phyloP scores from a whole-genome alignment of 2,113 vertebrate species.

The Anarhynchus alexandrinus region DNA sequence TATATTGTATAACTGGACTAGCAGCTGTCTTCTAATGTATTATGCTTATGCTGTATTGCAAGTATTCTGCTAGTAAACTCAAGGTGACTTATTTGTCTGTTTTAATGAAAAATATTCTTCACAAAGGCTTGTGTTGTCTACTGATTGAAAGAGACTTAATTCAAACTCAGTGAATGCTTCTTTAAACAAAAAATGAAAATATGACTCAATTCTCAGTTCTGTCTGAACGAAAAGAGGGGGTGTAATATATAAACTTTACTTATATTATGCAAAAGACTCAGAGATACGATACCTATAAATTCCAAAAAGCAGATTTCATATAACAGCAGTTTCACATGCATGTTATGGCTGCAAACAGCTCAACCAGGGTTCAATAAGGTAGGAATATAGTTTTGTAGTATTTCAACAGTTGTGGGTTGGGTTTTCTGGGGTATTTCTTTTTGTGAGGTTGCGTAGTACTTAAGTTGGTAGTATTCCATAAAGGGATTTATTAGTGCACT shows the following conservation, averaged over 20 bases:
- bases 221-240: background rate
- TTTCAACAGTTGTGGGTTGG: background rate
- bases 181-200: background rate
- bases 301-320: background rate
- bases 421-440: background rate
- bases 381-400: background rate
- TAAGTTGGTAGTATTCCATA: background rate
- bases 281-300: background rate
- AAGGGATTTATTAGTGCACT: background rate
- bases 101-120: background rate
- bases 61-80: background rate
- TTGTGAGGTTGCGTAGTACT: background rate
- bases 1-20: constrained; percentile 51
- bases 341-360: background rate
- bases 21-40: background rate
- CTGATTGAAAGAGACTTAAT: background rate
- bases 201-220: background rate
- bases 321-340: background rate
- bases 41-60: background rate
- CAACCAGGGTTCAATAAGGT: background rate
- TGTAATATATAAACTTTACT: background rate
- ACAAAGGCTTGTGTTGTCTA: background rate
- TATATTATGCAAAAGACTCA: background rate
- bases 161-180: background rate
- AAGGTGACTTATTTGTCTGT: background rate